Conservation (phyloP, 2,797 vertebrate genomes). For the Decapterus maruadsi region DNA sequence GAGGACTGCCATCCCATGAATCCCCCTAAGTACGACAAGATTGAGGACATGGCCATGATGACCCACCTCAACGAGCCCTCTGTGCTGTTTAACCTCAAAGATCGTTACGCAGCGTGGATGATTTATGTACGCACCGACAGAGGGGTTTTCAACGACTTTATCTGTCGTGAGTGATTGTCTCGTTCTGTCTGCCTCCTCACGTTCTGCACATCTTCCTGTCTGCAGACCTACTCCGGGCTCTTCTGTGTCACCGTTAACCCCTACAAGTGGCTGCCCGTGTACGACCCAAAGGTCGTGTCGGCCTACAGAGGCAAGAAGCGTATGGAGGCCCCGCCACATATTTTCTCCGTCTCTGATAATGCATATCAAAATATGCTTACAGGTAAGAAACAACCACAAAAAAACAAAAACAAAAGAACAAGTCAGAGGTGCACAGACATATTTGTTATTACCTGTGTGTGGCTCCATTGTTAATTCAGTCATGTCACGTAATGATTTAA, state of each 20-base stretch:
- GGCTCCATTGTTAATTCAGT: background rate
- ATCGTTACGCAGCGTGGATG: constrained; percentile 92
- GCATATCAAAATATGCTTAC: constrained; percentile 91
- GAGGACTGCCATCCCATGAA: constrained; percentile 90
- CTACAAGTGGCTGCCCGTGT: constrained; percentile 91
- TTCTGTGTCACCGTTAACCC: constrained; percentile 91
- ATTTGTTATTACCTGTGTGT: background rate
- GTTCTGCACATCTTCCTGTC: background rate
- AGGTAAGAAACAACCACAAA: constrained; percentile 69
- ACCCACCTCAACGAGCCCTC: constrained; percentile 90
- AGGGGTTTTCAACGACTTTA: background rate
- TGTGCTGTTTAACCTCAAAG: constrained; percentile 92
- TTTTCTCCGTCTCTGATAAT: constrained; percentile 92
- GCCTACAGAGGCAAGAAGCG: constrained; percentile 90
- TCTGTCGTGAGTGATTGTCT: background rate
- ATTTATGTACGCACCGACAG: constrained; percentile 86
- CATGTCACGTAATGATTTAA: background rate
- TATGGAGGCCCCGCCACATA: constrained; percentile 90
- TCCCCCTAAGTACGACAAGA: constrained; percentile 91
- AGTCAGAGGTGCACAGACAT: too few species aligned
- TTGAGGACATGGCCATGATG: constrained; percentile 92
- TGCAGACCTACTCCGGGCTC: constrained; percentile 89
- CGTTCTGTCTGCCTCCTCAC: background rate
- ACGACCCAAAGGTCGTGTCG: constrained; percentile 85
- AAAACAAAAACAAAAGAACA: too few species aligned